A percentile compares a stretch with the other conserved stretches of the same genome.
Conservation (phyloP, 2,888 invertebrate genomes). For the Trissonchulus latispiculum region DNA sequence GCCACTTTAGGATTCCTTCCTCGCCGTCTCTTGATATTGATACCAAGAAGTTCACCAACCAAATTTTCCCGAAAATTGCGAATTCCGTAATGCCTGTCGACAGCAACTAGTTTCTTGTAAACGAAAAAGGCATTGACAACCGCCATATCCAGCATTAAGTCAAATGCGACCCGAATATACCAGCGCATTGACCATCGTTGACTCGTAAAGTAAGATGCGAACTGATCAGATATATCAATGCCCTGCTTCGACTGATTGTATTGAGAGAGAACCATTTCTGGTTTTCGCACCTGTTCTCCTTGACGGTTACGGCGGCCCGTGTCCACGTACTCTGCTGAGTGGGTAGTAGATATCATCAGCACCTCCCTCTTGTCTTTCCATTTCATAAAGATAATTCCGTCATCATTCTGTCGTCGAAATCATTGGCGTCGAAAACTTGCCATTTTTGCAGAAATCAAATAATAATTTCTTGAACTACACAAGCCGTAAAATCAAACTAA, state of each 20-base stretch:
- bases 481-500: no score
- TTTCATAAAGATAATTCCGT: background rate
- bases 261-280: background rate
- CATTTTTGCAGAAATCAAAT: no score
- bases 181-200: background rate
- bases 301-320: background rate
- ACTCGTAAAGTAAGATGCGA: background rate
- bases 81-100: constrained; percentile 4
- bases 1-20: no score
- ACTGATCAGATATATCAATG: background rate
- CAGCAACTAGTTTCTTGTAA: background rate
- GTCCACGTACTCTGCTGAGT: background rate
- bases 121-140: background rate
- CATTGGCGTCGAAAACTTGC: no score
- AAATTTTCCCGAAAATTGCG: background rate
- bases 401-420: background rate
- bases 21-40: no score
- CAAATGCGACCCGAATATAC: constrained; percentile 1
- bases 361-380: background rate
- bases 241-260: background rate
- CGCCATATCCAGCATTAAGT: background rate
- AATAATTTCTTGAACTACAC: no score
- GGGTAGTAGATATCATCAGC: background rate
- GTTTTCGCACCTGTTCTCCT: background rate
- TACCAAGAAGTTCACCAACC: background rate